These are phyloP conservation scores for Actinopyga echinites DNA, from an alignment of 53 echinoderm and acorn worm genomes.

Conservation along the genomic window DNA sequence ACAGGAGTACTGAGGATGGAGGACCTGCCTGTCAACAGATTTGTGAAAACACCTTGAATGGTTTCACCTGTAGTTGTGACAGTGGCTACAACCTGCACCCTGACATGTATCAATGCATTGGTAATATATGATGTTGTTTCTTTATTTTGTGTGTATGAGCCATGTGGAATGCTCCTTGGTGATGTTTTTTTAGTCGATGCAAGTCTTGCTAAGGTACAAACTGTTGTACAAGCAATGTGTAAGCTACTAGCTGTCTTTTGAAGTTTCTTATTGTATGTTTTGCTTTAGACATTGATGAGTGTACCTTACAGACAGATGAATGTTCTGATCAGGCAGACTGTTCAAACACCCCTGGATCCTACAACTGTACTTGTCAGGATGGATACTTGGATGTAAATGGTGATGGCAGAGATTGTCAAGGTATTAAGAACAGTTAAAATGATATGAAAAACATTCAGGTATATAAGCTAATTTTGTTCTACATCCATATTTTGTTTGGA, in stretches of 20 bases:
- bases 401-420: constrained; percentile 36
- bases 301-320: constrained; percentile 40
- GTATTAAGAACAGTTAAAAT: not conserved
- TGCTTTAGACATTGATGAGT: constrained; percentile 67
- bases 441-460: not conserved
- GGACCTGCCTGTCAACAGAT: constrained; percentile 78
- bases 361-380: constrained; percentile 57
- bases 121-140: too few relatives aligned
- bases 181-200: too few relatives aligned
- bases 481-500: not conserved
- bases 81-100: constrained; percentile 77
- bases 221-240: too few relatives aligned
- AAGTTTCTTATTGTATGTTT: not conserved
- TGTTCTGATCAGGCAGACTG: constrained; percentile 65
- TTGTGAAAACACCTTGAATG: constrained; percentile 70
- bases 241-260: too few relatives aligned
- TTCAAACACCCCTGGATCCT: constrained; percentile 57
- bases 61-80: constrained; percentile 69
- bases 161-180: too few relatives aligned
- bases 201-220: too few relatives aligned
- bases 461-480: not conserved
- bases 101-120: constrained; percentile 68
- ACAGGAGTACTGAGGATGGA: constrained; percentile 43
- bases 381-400: not conserved
- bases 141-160: too few relatives aligned